phyloP scores from a whole-genome alignment of 2,113 vertebrate genomes.

The Sisor rabdophorus region DNA sequence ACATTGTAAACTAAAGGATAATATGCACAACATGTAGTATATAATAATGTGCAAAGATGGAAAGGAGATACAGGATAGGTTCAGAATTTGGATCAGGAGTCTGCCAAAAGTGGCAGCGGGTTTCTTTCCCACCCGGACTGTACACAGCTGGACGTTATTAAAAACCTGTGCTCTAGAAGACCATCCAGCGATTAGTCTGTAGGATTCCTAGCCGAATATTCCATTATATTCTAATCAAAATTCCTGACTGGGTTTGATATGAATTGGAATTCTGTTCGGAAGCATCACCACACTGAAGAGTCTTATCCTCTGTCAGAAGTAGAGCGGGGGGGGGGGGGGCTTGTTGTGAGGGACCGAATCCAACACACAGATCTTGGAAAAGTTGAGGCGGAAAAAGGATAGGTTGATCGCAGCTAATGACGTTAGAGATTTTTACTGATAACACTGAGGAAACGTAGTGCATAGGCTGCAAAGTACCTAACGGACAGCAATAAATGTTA shows the following conservation, averaged over 20 bases:
- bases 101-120: slow-evolving; percentile 23
- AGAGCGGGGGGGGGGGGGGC: neutral
- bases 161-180: slow-evolving; percentile 33
- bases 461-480: slow-evolving; percentile 53
- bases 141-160: slow-evolving; percentile 34
- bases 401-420: slow-evolving; percentile 31
- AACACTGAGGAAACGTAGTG: slow-evolving; percentile 52
- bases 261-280: neutral
- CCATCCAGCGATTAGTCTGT: slow-evolving; percentile 9
- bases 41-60: slow-evolving; percentile 67
- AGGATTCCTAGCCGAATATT: neutral
- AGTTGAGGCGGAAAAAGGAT: neutral
- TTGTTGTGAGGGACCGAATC: neutral
- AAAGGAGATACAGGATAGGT: slow-evolving; percentile 41
- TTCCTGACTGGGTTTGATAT: neutral
- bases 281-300: neutral
- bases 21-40: slow-evolving; percentile 65
- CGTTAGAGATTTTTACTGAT: slow-evolving; percentile 29
- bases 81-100: slow-evolving; percentile 20
- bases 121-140: slow-evolving; percentile 29
- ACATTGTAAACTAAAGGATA: slow-evolving; percentile 63
- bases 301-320: neutral
- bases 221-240: neutral
- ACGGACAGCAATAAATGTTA: slow-evolving; percentile 15
- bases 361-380: slow-evolving; percentile 21